Base-by-base conservation (phyloP, 2,113 vertebrate species). In the Tachuris rubrigastra region DNA sequence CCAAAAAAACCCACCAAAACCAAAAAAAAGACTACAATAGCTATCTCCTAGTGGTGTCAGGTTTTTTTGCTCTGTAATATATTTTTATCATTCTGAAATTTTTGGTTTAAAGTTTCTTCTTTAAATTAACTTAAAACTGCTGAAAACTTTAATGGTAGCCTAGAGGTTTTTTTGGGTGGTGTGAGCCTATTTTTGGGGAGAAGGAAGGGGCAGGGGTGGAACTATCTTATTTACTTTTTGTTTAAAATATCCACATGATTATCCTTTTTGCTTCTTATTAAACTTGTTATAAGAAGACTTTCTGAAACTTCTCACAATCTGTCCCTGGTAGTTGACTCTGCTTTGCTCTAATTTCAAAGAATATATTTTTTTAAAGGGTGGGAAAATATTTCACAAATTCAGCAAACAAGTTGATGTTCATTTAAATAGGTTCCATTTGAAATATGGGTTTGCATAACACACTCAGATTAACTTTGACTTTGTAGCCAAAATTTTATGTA, bases 101-200 rank as follows among this genome's bases (percentile, higher is more conserved):
- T 47, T 24, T n/a, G n/a, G n/a, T n/a, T n/a, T n/a, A n/a, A n/a
- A n/a, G n/a, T n/a, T n/a, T n/a, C n/a, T n/a, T 59, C 53, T 73
- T 66, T 55, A 58, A 85, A 65, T 33, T 8, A 1, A 49, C 39
- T 37, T 28, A 62, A 41, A 28, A 62, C 44, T 83, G 11, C 9
- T 73, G 22, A 58, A 85, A 76, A 66, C 2, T 37, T 30, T 17
- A 53, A 17, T n/a, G 12, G 22, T n/a, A 49, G 6, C 4, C 28
- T 22, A 37, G 46, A 62, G 8, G 2, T 0, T 0, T 33, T 53
- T 21, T 14, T 2, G 2, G 3, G 8, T 13, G 2, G 2, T 10
- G 6, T 8, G 10, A 23, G 7, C 3, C 5, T 44, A 2, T n/a
- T 23, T 66, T 5, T 0, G 6, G 9, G 4, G 14, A 11, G 2